A percentile compares a stretch with the other conserved stretches of the same genome.
phyloP scores from a whole-genome alignment of 2,888 invertebrate species.

The Drosophila bunnanda region DNA sequence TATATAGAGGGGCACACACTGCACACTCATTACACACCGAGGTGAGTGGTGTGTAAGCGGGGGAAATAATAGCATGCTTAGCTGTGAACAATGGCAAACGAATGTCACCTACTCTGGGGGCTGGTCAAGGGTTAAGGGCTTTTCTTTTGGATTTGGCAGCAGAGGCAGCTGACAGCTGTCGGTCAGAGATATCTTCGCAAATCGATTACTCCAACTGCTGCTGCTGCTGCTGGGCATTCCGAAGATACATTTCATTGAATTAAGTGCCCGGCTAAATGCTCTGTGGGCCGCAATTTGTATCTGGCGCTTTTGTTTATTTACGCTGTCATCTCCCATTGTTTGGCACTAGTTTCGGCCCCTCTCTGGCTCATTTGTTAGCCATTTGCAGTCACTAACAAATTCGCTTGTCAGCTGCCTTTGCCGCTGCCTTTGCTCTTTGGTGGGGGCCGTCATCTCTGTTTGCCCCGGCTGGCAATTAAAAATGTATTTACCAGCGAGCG shows the following conservation, averaged over 20 bases:
- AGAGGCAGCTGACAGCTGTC: slow-evolving; percentile 18
- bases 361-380: slow-evolving; percentile 63
- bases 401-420: slow-evolving; percentile 60
- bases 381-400: slow-evolving; percentile 70
- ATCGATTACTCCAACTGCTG: slow-evolving; percentile 61
- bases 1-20: slow-evolving; percentile 28
- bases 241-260: slow-evolving; percentile 70
- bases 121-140: slow-evolving; percentile 28
- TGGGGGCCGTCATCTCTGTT: slow-evolving; percentile 69
- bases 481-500: slow-evolving; percentile 55
- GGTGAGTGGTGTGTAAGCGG: slow-evolving; percentile 35
- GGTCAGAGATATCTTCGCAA: slow-evolving; percentile 16
- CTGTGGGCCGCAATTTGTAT: slow-evolving; percentile 71
- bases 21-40: slow-evolving; percentile 18
- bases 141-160: slow-evolving; percentile 5
- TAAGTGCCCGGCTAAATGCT: slow-evolving; percentile 73
- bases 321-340: slow-evolving; percentile 75
- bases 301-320: slow-evolving; percentile 73
- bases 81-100: slow-evolving; percentile 21
- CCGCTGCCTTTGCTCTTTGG: slow-evolving; percentile 39
- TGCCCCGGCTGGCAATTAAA: slow-evolving; percentile 70
- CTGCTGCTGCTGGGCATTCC: slow-evolving; percentile 43
- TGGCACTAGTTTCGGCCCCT: slow-evolving; percentile 38
- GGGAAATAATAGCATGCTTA: slow-evolving; percentile 31
- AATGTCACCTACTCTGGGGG: background rate